phyloP scores from a whole-genome alignment of 2,113 vertebrate genomes.

The Carollia perspicillata region DNA sequence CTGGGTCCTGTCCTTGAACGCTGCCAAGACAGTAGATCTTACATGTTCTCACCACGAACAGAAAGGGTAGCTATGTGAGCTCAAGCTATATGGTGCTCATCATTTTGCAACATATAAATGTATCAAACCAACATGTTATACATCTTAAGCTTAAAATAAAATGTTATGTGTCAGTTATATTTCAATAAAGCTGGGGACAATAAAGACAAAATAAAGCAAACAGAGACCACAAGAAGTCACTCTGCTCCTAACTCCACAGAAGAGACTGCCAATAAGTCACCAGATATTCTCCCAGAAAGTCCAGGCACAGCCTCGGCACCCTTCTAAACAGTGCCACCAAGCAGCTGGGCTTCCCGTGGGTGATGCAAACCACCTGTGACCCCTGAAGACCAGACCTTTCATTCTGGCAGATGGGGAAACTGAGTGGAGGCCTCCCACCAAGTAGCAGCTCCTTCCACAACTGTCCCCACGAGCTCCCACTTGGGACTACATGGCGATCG shows the following conservation, averaged over 20 bases:
- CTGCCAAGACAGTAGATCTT: background rate
- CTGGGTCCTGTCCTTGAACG: background rate
- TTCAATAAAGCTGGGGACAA: background rate
- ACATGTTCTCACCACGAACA: background rate
- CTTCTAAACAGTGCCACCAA: background rate
- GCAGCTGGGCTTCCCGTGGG: fast-evolving
- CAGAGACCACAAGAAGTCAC: background rate
- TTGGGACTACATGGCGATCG: fast-evolving
- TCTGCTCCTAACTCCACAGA: background rate
- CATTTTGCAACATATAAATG: background rate
- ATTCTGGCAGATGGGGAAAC: background rate
- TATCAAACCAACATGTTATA: background rate
- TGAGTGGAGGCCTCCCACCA: fast-evolving
- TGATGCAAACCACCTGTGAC: fast-evolving
- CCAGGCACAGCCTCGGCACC: background rate
- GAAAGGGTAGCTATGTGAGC: background rate
- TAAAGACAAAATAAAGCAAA: background rate
- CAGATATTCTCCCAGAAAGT: background rate
- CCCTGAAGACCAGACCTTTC: background rate
- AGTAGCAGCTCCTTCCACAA: background rate
- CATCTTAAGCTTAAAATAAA: background rate
- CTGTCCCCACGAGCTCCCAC: fast-evolving
- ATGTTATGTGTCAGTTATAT: background rate
- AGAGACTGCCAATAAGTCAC: too few species aligned
- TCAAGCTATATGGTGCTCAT: background rate